Evolutionary conservation across 2,113 vertebrate genomes (phyloP).

Genomic region (Triplophysa rosa): DNA sequence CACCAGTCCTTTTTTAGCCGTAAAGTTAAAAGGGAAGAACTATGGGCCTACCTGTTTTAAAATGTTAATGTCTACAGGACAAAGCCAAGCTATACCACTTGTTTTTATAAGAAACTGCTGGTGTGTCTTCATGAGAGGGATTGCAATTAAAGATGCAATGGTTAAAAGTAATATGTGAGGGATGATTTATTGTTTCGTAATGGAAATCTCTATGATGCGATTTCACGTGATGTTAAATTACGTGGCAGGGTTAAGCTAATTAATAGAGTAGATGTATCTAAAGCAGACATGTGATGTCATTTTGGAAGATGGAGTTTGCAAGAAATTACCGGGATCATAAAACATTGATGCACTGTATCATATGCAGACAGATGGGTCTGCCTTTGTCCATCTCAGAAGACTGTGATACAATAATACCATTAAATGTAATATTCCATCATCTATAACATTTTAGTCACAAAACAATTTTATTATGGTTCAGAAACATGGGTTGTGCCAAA

Average conservation of each 20-base stretch:
- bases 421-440: neutral
- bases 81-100: no score
- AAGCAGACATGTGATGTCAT: slow-evolving; percentile 27
- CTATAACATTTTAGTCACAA: neutral
- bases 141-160: slow-evolving; percentile 14
- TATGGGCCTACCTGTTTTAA: neutral
- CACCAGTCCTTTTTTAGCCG: neutral
- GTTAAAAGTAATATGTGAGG: slow-evolving; percentile 8
- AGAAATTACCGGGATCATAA: slow-evolving; percentile 59
- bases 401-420: slow-evolving; percentile 29
- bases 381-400: slow-evolving; percentile 23
- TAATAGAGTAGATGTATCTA: slow-evolving; percentile 13
- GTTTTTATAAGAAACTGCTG: neutral
- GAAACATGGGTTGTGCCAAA: neutral
- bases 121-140: neutral
- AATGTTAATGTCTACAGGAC: neutral
- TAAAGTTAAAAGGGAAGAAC: neutral
- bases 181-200: slow-evolving; percentile 33
- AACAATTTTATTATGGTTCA: no score
- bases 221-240: slow-evolving; percentile 39
- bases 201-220: slow-evolving; percentile 31
- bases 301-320: slow-evolving; percentile 20
- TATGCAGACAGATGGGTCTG: slow-evolving; percentile 38
- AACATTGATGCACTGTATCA: slow-evolving; percentile 63
- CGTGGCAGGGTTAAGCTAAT: slow-evolving; percentile 26